Evolutionary conservation across 2,888 invertebrate genomes (phyloP).

Genomic region (Spisula subtruncata): DNA sequence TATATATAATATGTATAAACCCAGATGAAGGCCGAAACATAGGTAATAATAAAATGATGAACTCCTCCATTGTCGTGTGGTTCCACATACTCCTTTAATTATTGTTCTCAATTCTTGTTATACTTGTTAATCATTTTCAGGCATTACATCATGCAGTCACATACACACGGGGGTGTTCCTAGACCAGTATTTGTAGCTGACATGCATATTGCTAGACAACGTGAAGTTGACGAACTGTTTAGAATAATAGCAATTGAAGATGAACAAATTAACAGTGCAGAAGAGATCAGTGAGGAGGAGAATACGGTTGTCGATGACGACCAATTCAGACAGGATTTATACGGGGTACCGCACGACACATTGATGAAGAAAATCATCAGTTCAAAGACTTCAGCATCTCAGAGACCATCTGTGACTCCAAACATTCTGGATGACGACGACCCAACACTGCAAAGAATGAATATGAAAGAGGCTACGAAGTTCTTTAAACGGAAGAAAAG

Average conservation of each 20-base stretch:
- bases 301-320: background rate
- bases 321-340: slow-evolving; percentile 39
- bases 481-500: background rate
- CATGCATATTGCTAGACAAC: slow-evolving; percentile 50
- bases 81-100: no score
- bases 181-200: slow-evolving; percentile 77
- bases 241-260: background rate
- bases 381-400: slow-evolving; percentile 4
- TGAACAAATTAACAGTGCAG: background rate
- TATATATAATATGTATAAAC: no score
- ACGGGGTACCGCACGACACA: slow-evolving; percentile 32
- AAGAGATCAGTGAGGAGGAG: background rate
- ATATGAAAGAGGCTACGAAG: slow-evolving; percentile 22
- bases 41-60: no score
- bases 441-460: background rate
- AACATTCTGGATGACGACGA: background rate
- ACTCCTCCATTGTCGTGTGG: no score
- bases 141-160: slow-evolving; percentile 65
- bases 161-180: slow-evolving; percentile 77
- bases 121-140: background rate
- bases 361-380: slow-evolving; percentile 41
- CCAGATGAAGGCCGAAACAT: no score
- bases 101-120: no score
- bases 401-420: slow-evolving; percentile 28
- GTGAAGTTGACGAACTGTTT: slow-evolving; percentile 72